A percentile compares a stretch with the other conserved stretches of the same genome.
Evolutionary conservation across 2,888 invertebrate species (phyloP).

Genomic region (Achlya flavicornis): DNA sequence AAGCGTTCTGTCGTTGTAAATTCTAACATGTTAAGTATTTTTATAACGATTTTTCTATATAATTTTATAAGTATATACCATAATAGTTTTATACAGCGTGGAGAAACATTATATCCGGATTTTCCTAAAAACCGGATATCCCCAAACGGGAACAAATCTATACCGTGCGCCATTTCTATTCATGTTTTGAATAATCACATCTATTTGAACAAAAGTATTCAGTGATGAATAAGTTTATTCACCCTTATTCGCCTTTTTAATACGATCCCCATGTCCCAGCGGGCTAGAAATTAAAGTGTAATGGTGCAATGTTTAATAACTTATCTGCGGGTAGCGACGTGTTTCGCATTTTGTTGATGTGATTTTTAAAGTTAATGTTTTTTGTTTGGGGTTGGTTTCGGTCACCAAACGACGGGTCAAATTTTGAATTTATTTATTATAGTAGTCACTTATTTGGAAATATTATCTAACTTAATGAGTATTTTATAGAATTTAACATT

Average conservation of each 20-base stretch:
- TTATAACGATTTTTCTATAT: too few relatives aligned
- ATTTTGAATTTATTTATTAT: conserved; percentile 13
- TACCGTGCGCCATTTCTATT: background rate
- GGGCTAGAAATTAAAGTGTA: conserved; percentile 80
- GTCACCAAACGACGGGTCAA: conserved; percentile 24
- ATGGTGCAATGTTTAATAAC: conserved; percentile 81
- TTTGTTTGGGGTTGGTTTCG: conserved; percentile 50
- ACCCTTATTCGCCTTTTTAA: conserved; percentile 68
- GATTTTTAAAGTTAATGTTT: conserved; percentile 72
- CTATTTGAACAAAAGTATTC: background rate
- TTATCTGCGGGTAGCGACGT: conserved; percentile 76
- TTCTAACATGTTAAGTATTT: background rate
- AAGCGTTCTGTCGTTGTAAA: background rate
- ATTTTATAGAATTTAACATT: too few relatives aligned
- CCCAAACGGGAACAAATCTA: background rate
- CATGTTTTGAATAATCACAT: background rate
- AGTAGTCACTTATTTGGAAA: too few relatives aligned
- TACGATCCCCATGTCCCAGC: conserved; percentile 74
- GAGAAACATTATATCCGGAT: background rate
- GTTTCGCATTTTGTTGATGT: conserved; percentile 77
- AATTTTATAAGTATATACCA: too few relatives aligned
- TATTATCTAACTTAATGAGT: too few relatives aligned
- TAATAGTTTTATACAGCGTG: too few relatives aligned
- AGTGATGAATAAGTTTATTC: conserved; percentile 70
- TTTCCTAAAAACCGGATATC: background rate